Conservation (phyloP, 2,888 invertebrate genomes). For the Tortricodes alternella region DNA sequence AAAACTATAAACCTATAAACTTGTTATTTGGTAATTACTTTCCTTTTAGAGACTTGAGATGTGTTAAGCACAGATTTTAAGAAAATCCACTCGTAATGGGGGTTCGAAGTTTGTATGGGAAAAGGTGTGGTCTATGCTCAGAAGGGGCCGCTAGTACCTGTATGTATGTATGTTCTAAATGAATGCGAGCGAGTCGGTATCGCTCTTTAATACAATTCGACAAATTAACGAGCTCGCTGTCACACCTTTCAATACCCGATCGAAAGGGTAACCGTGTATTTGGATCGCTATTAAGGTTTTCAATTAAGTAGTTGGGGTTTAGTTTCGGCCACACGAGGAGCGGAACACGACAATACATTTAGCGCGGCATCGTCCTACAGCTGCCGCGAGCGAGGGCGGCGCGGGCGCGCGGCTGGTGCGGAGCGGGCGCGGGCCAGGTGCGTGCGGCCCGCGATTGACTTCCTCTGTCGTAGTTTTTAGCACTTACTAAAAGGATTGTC, state of each 20-base stretch:
- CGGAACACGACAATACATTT: slow-evolving; percentile 79
- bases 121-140: no score
- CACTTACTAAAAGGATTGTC: slow-evolving; percentile 78
- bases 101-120: no score
- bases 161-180: slow-evolving; percentile 7
- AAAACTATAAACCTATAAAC: no score
- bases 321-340: slow-evolving; percentile 69
- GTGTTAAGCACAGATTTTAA: no score
- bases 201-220: slow-evolving; percentile 28
- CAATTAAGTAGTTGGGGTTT: slow-evolving; percentile 78
- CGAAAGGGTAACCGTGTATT: slow-evolving; percentile 76
- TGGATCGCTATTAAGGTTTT: slow-evolving; percentile 74
- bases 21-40: no score
- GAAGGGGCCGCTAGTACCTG: no score
- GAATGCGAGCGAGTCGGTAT: slow-evolving; percentile 12
- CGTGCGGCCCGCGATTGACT: slow-evolving; percentile 61
- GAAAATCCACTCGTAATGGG: no score
- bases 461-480: slow-evolving; percentile 68
- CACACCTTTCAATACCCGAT: slow-evolving; percentile 61
- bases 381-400: slow-evolving; percentile 34
- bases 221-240: slow-evolving; percentile 57
- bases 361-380: slow-evolving; percentile 40
- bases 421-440: slow-evolving; percentile 39
- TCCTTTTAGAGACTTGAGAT: no score
- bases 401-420: slow-evolving; percentile 46